Conservation (phyloP, 1,140 invertebrate species). For the Drosophila tsacasi region DNA sequence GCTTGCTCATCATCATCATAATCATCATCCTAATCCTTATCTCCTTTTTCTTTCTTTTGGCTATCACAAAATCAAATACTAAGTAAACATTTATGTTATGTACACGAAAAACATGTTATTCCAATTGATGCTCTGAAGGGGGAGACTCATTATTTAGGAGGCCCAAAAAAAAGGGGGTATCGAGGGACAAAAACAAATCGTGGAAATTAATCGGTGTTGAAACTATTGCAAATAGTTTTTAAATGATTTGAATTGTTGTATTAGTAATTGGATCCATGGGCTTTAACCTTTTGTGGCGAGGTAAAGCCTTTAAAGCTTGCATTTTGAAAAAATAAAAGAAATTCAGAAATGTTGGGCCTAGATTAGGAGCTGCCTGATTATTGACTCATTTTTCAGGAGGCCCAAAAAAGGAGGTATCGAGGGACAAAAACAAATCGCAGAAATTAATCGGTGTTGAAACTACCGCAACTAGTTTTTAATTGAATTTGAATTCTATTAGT, state of each 20-base stretch:
- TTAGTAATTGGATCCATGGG: neutral
- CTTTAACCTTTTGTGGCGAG: neutral
- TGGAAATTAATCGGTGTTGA: neutral
- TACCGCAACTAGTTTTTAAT: too few relatives aligned
- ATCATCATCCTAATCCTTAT: constrained; percentile 8
- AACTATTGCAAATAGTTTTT: neutral
- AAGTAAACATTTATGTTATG: constrained; percentile 57
- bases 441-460: neutral
- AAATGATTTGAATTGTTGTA: neutral
- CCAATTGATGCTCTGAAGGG: neutral
- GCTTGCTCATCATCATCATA: too few relatives aligned
- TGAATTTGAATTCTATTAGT: neutral
- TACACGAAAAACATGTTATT: constrained; percentile 10
- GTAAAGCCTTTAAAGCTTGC: neutral
- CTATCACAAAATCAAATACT: constrained; percentile 81
- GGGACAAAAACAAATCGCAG: neutral
- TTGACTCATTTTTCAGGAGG: constrained; percentile 4
- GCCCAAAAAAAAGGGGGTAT: neutral
- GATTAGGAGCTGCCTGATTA: neutral
- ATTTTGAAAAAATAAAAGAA: neutral
- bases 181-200: neutral
- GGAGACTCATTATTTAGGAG: constrained; percentile 9
- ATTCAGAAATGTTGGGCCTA: neutral
- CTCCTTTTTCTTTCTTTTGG: constrained; percentile 42
- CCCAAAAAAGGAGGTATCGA: neutral